Evolutionary conservation across 1,140 invertebrate species (phyloP).

Genomic region (Cotesia glomerata): DNA sequence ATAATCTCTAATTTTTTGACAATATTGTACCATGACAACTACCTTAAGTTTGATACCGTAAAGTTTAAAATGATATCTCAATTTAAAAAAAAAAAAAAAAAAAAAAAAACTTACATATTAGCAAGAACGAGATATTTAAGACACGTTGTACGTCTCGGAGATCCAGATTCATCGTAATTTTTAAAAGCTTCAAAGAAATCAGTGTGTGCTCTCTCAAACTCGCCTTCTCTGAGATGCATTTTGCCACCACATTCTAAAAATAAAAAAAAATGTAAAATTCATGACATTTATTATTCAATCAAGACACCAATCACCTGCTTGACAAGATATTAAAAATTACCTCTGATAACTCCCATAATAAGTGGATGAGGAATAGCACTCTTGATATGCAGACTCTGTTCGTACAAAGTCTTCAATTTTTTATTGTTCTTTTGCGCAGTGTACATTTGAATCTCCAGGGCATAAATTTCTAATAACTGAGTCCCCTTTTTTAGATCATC

Average conservation of each 20-base stretch:
- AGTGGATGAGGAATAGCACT: conserved; percentile 99
- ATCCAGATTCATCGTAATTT: conserved; percentile 99
- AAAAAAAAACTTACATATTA: conserved; percentile 83
- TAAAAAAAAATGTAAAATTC: not conserved
- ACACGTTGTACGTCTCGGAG: conserved; percentile 94
- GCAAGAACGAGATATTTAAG: conserved; percentile 98
- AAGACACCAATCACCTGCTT: conserved; percentile 1
- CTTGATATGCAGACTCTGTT: conserved; percentile 98
- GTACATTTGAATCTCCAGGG: conserved; percentile 99
- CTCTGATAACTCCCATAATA: conserved; percentile 99
- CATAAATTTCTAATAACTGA: conserved; percentile 97
- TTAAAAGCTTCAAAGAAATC: conserved; percentile 99
- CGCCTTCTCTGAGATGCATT: conserved; percentile 98
- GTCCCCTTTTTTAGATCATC: conserved; percentile 99
- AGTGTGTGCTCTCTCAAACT: conserved; percentile 98
- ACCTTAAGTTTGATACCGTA: too few relatives aligned
- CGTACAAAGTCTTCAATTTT: conserved; percentile 96
- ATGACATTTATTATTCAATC: not conserved
- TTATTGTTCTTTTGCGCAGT: conserved; percentile 99
- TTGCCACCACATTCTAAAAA: conserved; percentile 96
- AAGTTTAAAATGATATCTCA: not conserved
- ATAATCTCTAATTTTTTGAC: too few relatives aligned
- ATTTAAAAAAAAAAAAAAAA: too few relatives aligned
- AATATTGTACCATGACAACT: too few relatives aligned
- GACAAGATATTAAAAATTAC: conserved; percentile 60